Evolutionary conservation across 2,888 invertebrate genomes (phyloP), one percentile per base, ranked within the genome.

Genomic region (Metopia argyrocephala): DNA sequence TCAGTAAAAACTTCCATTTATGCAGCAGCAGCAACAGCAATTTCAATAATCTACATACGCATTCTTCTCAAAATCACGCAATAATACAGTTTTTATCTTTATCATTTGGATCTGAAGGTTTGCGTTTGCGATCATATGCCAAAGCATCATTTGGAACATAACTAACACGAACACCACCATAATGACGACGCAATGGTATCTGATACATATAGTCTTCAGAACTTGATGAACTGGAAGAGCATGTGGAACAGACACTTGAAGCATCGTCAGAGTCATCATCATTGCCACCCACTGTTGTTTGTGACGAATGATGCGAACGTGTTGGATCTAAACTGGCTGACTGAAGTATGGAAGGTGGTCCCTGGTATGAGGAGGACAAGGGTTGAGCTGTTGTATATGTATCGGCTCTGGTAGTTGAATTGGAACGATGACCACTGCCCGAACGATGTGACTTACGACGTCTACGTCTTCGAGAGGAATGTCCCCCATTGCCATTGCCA

Each of bases 91-190:
- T 96, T 88, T 96, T 96, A 86, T 94, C 94, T 86, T 93, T 94
- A 76, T 91, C 90, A 25, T 87, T 87, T 38, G 90, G 64, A 71
- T 89, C 91, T 64, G 89, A 86, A 68, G 89, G 92, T 84, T 94
- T 92, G 70, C 94, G 93, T 80, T 95, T 92, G 85, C 94, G 93
- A 62, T 96, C 96, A 87, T 95, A 95, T 75, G 96, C 96, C 62
- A 97, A 92, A 5, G 96, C 95, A 91, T 97, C 97, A 90, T 97
- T 97, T 85, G 97, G 97, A 83, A 97, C 97, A 91, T 97, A 98
- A 9, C 97, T 96, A 86, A 97, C 96, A 84, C 97, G 91, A 15
- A 97, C 96, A 50, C 97, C 97, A 71, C 96, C 96, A 88, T 96
- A 96, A 65, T 96, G 95, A 76, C 96, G 92, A 84, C 96, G 91